Conservation (phyloP, 2,797 vertebrate species). For the Tiaroga cobitis region DNA sequence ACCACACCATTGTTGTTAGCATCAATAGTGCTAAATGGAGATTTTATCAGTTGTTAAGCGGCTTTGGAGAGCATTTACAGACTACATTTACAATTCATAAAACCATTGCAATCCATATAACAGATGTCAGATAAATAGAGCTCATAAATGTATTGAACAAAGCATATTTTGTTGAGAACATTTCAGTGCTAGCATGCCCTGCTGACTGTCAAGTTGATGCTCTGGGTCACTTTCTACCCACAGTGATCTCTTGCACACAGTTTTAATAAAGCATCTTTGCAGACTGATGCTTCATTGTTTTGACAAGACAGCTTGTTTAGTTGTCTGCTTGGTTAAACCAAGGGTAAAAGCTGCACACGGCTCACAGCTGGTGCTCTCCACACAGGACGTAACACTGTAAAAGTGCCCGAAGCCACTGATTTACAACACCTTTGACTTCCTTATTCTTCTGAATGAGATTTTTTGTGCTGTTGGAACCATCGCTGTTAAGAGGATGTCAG, state of each 20-base stretch:
- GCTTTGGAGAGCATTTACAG: slow-evolving; percentile 17
- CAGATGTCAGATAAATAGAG: slow-evolving; percentile 37
- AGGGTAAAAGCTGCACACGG: not conserved
- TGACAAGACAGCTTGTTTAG: slow-evolving; percentile 24
- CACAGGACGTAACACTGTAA: not conserved
- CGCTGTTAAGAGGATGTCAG: not conserved
- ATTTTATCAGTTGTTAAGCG: slow-evolving; percentile 13
- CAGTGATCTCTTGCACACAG: not conserved
- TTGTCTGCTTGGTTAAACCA: not conserved
- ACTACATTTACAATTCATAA: slow-evolving; percentile 24
- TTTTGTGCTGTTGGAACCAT: not conserved
- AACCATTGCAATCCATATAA: not conserved
- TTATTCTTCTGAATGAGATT: not conserved
- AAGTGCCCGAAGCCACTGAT: not conserved
- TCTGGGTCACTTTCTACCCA: not conserved
- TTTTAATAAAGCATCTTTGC: not conserved
- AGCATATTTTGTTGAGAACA: slow-evolving; percentile 7
- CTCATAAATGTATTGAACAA: slow-evolving; percentile 33
- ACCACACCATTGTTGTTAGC: not conserved
- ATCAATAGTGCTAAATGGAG: not conserved
- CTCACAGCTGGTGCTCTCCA: not conserved
- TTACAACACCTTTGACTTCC: slow-evolving; percentile 18
- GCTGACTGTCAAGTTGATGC: slow-evolving; percentile 2
- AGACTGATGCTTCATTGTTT: slow-evolving; percentile 3
- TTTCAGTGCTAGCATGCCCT: not conserved